A percentile compares a stretch with the other conserved stretches of the same genome.
These are phyloP conservation scores for Glareola pratincola DNA, from an alignment of 2,113 vertebrate species.

Conservation along the genomic window DNA sequence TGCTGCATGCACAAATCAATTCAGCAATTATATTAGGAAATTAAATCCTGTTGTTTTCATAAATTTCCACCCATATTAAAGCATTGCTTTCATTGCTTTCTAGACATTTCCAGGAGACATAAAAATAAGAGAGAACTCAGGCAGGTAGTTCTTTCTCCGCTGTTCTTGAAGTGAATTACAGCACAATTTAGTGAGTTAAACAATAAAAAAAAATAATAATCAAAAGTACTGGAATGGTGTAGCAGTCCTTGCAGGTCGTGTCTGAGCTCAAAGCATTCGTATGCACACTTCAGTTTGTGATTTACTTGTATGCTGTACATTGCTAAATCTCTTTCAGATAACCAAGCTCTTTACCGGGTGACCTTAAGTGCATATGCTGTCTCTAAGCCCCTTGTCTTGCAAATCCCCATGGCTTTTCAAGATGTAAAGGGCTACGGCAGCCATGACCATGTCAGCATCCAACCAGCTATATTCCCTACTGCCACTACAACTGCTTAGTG, in stretches of 20 bases:
- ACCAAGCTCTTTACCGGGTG: background rate
- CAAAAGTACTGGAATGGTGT: background rate
- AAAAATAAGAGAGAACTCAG: background rate
- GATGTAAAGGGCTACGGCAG: background rate
- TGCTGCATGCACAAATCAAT: slow-evolving; percentile 14
- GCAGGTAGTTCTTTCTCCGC: background rate
- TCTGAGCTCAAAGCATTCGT: background rate
- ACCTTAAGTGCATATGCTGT: background rate
- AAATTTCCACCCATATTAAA: slow-evolving; percentile 1
- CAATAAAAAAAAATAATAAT: background rate
- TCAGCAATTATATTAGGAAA: slow-evolving; percentile 28
- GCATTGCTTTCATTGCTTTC: slow-evolving; percentile 1
- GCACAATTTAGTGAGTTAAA: background rate
- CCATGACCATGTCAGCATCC: background rate
- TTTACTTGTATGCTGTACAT: background rate
- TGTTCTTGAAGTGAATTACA: background rate
- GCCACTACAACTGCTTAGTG: background rate
- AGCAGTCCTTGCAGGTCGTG: background rate
- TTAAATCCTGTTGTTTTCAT: slow-evolving; percentile 37
- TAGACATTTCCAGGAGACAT: slow-evolving; percentile 14
- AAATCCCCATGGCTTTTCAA: background rate
- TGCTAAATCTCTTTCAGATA: background rate
- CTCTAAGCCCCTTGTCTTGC: background rate
- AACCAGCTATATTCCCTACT: background rate
- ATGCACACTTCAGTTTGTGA: background rate